Evolutionary conservation across 1,140 invertebrate genomes (phyloP).

Genomic region (Platyura marginata): DNA sequence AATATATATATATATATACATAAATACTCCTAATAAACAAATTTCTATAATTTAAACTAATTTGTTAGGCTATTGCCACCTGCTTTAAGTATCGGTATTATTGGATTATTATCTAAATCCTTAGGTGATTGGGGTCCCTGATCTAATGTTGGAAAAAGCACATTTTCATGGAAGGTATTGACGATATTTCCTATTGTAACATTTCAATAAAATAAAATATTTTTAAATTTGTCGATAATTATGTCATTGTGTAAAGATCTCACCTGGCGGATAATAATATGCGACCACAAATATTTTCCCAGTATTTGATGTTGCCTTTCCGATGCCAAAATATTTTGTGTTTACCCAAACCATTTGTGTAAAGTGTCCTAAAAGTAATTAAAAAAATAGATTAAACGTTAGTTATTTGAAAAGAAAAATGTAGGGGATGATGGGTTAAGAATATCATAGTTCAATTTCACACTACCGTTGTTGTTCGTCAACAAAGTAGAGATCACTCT

Average conservation of each 20-base stretch:
- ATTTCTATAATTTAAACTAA: too few species aligned
- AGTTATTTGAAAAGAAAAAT: conserved; percentile 5
- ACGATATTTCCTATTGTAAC: conserved; percentile 45
- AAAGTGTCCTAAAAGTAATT: conserved; percentile 67
- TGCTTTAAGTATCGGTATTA: neutral
- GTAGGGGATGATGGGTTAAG: too few species aligned
- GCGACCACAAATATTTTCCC: conserved; percentile 65
- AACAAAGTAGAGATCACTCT: too few species aligned
- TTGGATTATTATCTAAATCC: conserved; percentile 2
- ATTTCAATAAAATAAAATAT: conserved; percentile 1
- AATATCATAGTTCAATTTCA: too few species aligned
- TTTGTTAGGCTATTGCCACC: too few species aligned
- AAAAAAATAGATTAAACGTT: neutral
- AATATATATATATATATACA: too few species aligned
- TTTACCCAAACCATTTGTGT: conserved; percentile 78
- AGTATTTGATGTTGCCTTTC: conserved; percentile 52
- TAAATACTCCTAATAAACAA: too few species aligned
- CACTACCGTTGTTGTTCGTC: too few species aligned
- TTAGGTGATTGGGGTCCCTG: conserved; percentile 22
- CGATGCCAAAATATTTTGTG: conserved; percentile 61
- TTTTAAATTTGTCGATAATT: too few species aligned
- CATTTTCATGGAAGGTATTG: conserved; percentile 57
- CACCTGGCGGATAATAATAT: conserved; percentile 46
- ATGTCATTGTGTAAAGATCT: neutral
- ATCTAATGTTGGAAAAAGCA: conserved; percentile 45